Conservation (phyloP, 1,140 invertebrate species). For the Triops longicaudatus region DNA sequence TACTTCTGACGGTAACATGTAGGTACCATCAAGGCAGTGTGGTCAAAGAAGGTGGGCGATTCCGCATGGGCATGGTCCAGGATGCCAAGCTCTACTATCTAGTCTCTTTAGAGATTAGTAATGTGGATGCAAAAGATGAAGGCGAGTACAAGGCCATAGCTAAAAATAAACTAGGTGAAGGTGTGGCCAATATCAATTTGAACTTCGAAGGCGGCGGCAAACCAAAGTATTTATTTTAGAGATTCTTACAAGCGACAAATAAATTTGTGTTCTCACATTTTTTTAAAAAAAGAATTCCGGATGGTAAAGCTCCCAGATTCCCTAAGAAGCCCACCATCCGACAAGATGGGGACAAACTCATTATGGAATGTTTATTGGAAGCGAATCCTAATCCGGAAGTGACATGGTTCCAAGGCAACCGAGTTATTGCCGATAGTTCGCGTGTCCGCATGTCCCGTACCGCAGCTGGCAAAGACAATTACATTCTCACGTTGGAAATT, state of each 20-base stretch:
- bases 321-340: conserved; percentile 95
- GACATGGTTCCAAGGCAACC: conserved; percentile 82
- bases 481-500: conserved; percentile 82
- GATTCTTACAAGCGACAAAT: not conserved
- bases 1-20: conserved; percentile 31
- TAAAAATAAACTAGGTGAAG: conserved; percentile 84
- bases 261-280: not conserved
- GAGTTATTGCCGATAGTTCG: conserved; percentile 64
- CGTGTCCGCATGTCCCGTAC: conserved; percentile 81
- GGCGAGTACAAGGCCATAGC: conserved; percentile 90
- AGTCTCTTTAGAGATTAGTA: conserved; percentile 70
- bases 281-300: conserved; percentile 65
- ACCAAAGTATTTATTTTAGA: conserved; percentile 40
- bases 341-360: conserved; percentile 83
- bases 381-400: conserved; percentile 91
- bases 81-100: conserved; percentile 84
- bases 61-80: conserved; percentile 60
- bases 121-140: conserved; percentile 72
- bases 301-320: conserved; percentile 89
- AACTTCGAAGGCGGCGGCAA: conserved; percentile 86
- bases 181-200: conserved; percentile 86
- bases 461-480: conserved; percentile 76
- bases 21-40: conserved; percentile 77
- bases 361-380: conserved; percentile 93
- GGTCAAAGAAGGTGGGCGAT: conserved; percentile 64